A percentile compares a stretch with the other conserved stretches of the same genome.
These are phyloP conservation scores for Himalopsyche anomala DNA, from an alignment of 2,888 invertebrate species.

Conservation along the genomic window DNA sequence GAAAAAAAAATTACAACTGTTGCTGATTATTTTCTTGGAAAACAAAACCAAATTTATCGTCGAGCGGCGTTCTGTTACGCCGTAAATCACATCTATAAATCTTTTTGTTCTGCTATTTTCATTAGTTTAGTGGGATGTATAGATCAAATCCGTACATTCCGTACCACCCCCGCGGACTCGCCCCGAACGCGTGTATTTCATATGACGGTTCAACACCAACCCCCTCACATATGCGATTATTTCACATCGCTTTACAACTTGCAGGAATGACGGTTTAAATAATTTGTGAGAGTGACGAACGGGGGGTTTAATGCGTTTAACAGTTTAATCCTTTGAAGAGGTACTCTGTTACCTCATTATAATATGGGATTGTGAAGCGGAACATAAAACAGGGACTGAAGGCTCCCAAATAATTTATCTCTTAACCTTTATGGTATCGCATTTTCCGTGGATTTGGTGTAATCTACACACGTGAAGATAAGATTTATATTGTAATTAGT, in stretches of 20 bases:
- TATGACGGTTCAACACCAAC: not conserved
- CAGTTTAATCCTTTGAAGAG: slow-evolving; percentile 46
- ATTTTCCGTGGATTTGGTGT: not conserved
- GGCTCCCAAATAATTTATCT: not conserved
- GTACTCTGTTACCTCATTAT: slow-evolving; percentile 27
- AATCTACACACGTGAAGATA: not conserved
- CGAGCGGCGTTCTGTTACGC: not conserved
- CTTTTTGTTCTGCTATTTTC: not conserved
- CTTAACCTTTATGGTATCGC: slow-evolving; percentile 15
- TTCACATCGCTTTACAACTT: slow-evolving; percentile 45
- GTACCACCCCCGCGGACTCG: not conserved
- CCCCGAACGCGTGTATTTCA: not conserved
- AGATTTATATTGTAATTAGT: not conserved
- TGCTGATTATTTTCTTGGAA: slow-evolving; percentile 22
- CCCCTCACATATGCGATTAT: slow-evolving; percentile 32
- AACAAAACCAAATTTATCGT: slow-evolving; percentile 30
- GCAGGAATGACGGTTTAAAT: slow-evolving; percentile 35
- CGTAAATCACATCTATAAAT: slow-evolving; percentile 30
- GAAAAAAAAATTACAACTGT: not conserved
- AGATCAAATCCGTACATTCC: slow-evolving; percentile 16
- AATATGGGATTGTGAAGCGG: slow-evolving; percentile 12
- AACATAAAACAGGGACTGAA: not conserved
- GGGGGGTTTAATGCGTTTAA: slow-evolving; percentile 37
- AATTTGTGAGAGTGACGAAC: slow-evolving; percentile 16
- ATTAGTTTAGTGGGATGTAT: slow-evolving; percentile 25